Percentiles rank a stretch among this genome's conserved stretches.
phyloP scores from a whole-genome alignment of 2,797 vertebrate species.

The Monodelphis domestica region DNA sequence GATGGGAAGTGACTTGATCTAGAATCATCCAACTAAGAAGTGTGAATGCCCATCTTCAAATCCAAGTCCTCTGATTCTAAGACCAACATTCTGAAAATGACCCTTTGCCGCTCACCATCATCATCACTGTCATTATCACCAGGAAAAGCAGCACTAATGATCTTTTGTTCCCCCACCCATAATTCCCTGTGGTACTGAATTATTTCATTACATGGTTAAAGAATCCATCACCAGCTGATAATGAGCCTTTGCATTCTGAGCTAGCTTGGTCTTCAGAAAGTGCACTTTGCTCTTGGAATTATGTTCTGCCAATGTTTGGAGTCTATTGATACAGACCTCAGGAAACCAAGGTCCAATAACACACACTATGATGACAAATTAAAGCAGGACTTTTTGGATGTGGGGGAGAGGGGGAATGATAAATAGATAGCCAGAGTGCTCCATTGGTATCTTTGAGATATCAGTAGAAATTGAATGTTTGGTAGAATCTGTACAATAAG shows the following conservation, averaged over 20 bases:
- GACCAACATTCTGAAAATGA: neutral
- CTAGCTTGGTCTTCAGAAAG: neutral
- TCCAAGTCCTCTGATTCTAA: neutral
- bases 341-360: neutral
- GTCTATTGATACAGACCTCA: neutral
- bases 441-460: neutral
- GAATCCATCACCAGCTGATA: neutral
- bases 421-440: neutral
- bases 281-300: neutral
- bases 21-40: neutral
- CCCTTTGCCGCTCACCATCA: neutral
- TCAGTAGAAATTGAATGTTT: neutral
- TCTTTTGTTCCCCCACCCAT: neutral
- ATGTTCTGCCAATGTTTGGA: neutral
- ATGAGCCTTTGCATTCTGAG: neutral
- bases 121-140: neutral
- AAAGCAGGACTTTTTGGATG: neutral
- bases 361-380: neutral
- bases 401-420: too few relatives aligned
- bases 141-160: neutral
- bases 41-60: conserved; percentile 11
- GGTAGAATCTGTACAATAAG: neutral
- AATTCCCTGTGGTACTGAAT: neutral
- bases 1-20: neutral
- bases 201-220: neutral